Percentiles rank a stretch among this genome's conserved stretches.
Evolutionary conservation across 2,888 invertebrate genomes (phyloP).

Genomic region (Nephrotoma flavescens): DNA sequence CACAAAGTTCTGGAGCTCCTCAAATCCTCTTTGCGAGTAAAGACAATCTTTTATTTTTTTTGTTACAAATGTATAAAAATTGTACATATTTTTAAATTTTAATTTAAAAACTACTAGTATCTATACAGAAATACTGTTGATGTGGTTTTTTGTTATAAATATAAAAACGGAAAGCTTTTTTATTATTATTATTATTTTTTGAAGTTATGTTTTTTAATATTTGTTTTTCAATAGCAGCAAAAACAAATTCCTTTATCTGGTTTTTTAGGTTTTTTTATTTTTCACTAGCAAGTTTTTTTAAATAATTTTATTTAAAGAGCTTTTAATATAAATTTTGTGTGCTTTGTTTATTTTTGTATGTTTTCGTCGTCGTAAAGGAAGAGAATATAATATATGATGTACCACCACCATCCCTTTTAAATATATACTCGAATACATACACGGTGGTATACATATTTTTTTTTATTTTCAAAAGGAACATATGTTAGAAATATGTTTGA

Average conservation of each 20-base stretch:
- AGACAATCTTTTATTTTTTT: no score
- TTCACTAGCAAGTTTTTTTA: neutral
- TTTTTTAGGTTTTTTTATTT: neutral
- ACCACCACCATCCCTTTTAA: neutral
- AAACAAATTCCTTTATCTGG: neutral
- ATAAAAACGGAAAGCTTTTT: neutral
- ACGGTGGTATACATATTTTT: neutral
- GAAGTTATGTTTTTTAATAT: neutral
- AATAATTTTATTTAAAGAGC: neutral
- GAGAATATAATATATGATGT: neutral
- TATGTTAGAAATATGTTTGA: neutral
- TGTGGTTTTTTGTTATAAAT: neutral
- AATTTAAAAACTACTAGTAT: neutral
- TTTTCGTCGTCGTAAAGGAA: neutral
- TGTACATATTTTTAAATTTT: neutral
- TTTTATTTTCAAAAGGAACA: neutral
- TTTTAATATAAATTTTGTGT: neutral
- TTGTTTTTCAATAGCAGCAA: neutral
- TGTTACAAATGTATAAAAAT: no score
- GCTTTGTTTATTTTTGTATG: neutral
- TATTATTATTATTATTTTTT: neutral
- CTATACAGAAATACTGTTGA: neutral
- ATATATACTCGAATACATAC: neutral
- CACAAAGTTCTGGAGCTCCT: no score
- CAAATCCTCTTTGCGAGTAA: no score